Evolutionary conservation across 2,888 invertebrate species (phyloP), one percentile per base, ranked within the genome.

Genomic region (Idaea dimidiata): DNA sequence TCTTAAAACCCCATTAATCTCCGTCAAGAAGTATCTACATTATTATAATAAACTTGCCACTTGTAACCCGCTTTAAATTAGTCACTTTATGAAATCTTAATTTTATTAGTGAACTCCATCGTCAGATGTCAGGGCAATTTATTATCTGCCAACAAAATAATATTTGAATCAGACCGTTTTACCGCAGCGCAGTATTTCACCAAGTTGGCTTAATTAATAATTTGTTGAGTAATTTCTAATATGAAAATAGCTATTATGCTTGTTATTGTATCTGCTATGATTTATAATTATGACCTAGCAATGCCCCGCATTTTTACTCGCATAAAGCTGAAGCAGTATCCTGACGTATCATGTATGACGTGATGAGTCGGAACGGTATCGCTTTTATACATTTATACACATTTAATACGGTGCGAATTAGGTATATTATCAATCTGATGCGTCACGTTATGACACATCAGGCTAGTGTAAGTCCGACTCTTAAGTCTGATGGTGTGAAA

Each of bases 221-320:
- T 75, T 78, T 70, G 72, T 73, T 69, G 73, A 77, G 78, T 81
- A 79, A 17, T 18, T 56, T 66, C 63, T 69, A 71, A 63, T 60
- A 71, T 71, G 80, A 84, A 84, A 83, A 82, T 81, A 80, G 83
- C 79, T 71, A 80, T 82, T 80, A 75, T 77, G 82, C 80, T 83
- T 77, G 82, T 80, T 83, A 83, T 83, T 82, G 75, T 79, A 75
- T 81, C 77, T 70, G 73, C 75, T 10, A 4, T 8, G 56, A 56
- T 17, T 5, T 56, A 17, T 10, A 10, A 56, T 17, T 17, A 55
- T 55, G 6, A 4, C 18, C 56, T 16, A 18, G 17, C 10, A 10
- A 56, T 3, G 18, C 18, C 17, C 14, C 14, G 7, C 18, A 7
- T 7, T 16, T 17, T 55, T 10, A 55, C 16, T 5, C 16, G 54